phyloP scores from a whole-genome alignment of 2,113 vertebrate species.

The Pollimyrus isidori region DNA sequence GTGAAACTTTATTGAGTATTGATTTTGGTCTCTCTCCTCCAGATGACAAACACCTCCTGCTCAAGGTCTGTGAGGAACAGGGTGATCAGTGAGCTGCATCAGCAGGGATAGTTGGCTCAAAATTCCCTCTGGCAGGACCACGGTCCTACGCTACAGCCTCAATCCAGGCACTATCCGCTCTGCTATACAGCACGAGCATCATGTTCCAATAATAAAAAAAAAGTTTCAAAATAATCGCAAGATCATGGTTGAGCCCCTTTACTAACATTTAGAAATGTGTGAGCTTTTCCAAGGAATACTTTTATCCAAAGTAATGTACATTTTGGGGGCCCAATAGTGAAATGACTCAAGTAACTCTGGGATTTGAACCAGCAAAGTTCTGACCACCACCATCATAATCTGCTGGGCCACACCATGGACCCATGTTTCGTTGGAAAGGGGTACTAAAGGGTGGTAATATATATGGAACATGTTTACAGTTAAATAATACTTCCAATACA shows the following conservation, averaged over 20 bases:
- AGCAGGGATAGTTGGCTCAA: not conserved
- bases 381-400: not conserved
- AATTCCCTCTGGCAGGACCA: not conserved
- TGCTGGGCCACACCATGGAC: not conserved
- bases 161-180: not conserved
- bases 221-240: not conserved
- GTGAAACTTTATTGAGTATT: not conserved
- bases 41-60: slow-evolving; percentile 15
- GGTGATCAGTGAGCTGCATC: not conserved
- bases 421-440: not conserved
- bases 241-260: not conserved
- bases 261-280: not conserved
- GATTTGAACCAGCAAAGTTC: not conserved
- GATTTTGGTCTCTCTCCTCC: slow-evolving; percentile 4
- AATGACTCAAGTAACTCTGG: not conserved
- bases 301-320: not conserved
- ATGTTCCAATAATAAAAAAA: not conserved
- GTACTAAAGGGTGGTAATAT: not conserved
- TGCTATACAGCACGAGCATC: not conserved
- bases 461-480: not conserved
- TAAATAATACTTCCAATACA: not conserved
- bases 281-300: not conserved
- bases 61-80: slow-evolving; percentile 1
- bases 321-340: not conserved
- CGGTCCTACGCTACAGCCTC: not conserved